These are phyloP conservation scores for Theocolax elegans DNA, from an alignment of 1,140 invertebrate genomes.

Conservation along the genomic window DNA sequence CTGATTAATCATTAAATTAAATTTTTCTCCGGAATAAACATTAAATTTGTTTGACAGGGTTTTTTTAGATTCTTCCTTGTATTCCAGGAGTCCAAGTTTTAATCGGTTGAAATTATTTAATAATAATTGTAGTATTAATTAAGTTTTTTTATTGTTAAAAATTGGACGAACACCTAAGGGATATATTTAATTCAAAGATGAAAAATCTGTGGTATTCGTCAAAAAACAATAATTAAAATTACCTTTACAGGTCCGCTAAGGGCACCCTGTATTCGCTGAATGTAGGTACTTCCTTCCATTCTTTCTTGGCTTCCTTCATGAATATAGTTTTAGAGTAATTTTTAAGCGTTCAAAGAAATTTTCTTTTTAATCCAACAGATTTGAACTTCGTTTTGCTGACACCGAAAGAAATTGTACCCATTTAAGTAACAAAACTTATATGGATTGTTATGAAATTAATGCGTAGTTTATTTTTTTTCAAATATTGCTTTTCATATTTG, in stretches of 20 bases:
- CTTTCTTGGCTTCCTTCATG: slow-evolving; percentile 45
- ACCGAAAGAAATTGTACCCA: no score
- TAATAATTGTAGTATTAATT: slow-evolving; percentile 9
- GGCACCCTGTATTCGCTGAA: slow-evolving; percentile 63
- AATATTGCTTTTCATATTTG: no score
- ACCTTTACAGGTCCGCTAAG: slow-evolving; percentile 62
- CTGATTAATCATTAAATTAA: slow-evolving; percentile 29
- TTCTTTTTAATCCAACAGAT: slow-evolving; percentile 42
- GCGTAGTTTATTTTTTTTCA: no score
- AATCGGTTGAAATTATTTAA: slow-evolving; percentile 17
- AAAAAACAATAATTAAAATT: slow-evolving; percentile 46
- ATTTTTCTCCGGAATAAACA: slow-evolving; percentile 28
- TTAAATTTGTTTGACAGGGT: slow-evolving; percentile 37
- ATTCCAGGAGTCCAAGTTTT: slow-evolving; percentile 39
- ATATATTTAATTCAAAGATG: slow-evolving; percentile 22
- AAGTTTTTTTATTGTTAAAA: slow-evolving; percentile 20
- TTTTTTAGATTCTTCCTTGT: slow-evolving; percentile 38
- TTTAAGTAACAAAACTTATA: no score
- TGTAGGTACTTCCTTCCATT: slow-evolving; percentile 60
- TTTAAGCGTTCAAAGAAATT: slow-evolving; percentile 36
- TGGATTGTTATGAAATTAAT: no score
- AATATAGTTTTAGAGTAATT: slow-evolving; percentile 38
- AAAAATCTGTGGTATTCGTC: slow-evolving; percentile 36
- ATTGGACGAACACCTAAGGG: slow-evolving; percentile 33
- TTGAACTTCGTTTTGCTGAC: slow-evolving; percentile 41